These are phyloP conservation scores for Brachionus angularis DNA, from an alignment of 1,140 invertebrate genomes.

Conservation along the genomic window DNA sequence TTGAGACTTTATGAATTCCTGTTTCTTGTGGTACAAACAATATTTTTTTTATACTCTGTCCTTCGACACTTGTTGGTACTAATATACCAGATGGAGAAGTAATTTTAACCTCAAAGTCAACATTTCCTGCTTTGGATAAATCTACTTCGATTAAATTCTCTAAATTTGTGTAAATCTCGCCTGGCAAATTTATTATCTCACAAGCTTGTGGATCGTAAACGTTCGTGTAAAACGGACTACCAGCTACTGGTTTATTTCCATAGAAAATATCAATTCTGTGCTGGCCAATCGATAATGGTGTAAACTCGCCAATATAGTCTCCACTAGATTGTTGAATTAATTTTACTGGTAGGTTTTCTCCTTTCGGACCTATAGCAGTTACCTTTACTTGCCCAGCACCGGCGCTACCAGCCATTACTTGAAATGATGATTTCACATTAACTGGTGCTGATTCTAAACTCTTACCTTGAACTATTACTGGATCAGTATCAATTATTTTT, in stretches of 20 bases:
- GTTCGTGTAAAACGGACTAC: constrained; percentile 38
- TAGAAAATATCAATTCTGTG: constrained; percentile 21
- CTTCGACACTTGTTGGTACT: constrained; percentile 8
- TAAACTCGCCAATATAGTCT: constrained; percentile 28
- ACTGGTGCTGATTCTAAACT: constrained; percentile 47
- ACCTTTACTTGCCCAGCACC: constrained; percentile 25
- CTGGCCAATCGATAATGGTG: constrained; percentile 12
- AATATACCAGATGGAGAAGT: constrained; percentile 7
- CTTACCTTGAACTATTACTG: constrained; percentile 48
- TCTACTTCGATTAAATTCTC: constrained; percentile 34
- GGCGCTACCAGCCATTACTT: constrained; percentile 39
- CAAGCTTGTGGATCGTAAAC: constrained; percentile 32
- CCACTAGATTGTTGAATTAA: constrained; percentile 27
- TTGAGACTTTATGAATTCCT: constrained; percentile 12
- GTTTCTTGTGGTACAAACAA: neutral
- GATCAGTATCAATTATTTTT: constrained; percentile 51
- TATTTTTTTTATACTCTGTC: constrained; percentile 11
- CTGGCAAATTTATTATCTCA: neutral
- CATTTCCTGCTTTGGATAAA: neutral
- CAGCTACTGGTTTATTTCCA: constrained; percentile 10
- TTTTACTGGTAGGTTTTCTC: constrained; percentile 15
- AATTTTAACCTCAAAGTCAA: constrained; percentile 20
- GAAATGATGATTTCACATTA: constrained; percentile 39
- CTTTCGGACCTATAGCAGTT: constrained; percentile 13
- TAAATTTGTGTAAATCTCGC: neutral